phyloP scores from a whole-genome alignment of 2,888 invertebrate species.

The Mesorhabditis spiculigera region DNA sequence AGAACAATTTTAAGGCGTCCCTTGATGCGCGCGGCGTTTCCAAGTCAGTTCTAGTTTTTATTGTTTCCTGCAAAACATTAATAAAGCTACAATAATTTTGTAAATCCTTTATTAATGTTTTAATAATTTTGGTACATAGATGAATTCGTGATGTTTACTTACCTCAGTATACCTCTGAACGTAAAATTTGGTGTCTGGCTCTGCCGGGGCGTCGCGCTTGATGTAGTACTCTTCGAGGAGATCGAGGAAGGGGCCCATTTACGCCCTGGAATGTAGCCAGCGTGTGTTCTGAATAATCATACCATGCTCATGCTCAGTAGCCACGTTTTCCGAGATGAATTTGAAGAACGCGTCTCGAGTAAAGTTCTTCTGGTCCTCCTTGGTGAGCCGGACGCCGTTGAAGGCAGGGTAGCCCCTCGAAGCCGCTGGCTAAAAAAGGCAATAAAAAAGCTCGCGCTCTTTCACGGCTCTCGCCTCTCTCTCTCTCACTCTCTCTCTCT shows the following conservation, averaged over 20 bases:
- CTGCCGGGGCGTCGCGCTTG: conserved; percentile 12
- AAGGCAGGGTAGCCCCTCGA: conserved; percentile 3
- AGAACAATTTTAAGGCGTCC: neutral
- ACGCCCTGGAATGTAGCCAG: conserved; percentile 9
- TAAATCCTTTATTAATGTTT: too few species aligned
- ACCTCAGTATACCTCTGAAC: conserved; percentile 33
- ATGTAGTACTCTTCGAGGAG: conserved; percentile 17
- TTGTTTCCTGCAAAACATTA: too few species aligned
- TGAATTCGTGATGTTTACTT: conserved; percentile 5
- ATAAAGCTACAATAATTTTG: too few species aligned
- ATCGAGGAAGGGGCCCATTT: conserved; percentile 21
- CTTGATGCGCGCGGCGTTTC: neutral
- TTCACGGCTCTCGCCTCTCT: neutral
- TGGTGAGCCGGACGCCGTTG: conserved; percentile 1
- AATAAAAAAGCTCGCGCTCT: neutral
- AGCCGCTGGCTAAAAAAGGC: neutral
- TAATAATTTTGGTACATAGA: too few species aligned
- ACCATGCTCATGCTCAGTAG: conserved; percentile 1
- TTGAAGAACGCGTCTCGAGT: neutral
- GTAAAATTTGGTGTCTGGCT: conserved; percentile 28
- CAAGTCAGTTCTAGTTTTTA: neutral
- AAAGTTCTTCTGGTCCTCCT: neutral
- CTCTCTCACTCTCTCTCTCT: too few species aligned
- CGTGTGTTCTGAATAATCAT: neutral
- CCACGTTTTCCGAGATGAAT: conserved; percentile 9